phyloP scores from a whole-genome alignment of 2,113 vertebrate genomes.

The Redunca redunca region DNA sequence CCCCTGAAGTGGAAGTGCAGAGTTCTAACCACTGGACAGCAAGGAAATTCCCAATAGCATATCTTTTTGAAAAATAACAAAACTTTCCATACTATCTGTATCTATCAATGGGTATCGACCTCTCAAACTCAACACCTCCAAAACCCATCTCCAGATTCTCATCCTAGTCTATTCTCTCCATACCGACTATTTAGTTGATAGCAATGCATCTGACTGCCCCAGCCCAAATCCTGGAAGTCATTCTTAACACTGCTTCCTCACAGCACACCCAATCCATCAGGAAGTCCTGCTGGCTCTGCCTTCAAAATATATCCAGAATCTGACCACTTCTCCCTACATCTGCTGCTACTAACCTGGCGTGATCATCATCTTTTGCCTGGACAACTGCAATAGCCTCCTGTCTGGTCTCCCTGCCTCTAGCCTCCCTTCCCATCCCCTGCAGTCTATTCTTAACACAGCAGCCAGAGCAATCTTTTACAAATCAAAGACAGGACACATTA shows the following conservation, averaged over 20 bases:
- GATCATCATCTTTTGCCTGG: neutral
- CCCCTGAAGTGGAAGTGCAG: neutral
- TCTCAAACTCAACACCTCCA: neutral
- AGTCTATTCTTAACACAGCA: neutral
- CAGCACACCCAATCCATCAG: neutral
- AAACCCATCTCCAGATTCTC: neutral
- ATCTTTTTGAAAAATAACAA: neutral
- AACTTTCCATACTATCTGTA: neutral
- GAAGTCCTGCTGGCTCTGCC: neutral
- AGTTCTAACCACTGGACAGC: neutral
- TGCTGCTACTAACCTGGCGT: neutral
- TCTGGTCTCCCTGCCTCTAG: neutral
- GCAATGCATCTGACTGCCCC: neutral
- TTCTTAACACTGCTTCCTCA: conserved; percentile 11
- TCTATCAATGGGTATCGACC: neutral
- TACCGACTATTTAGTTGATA: neutral
- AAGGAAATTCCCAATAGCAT: neutral
- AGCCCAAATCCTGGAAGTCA: neutral
- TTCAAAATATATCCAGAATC: conserved; percentile 26
- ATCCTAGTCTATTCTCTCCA: neutral
- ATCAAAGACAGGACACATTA: neutral
- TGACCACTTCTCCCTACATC: neutral
- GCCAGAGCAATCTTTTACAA: neutral
- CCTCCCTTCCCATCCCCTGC: neutral
- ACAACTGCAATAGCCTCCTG: neutral